A percentile compares a stretch with the other conserved stretches of the same genome.
phyloP scores from a whole-genome alignment of 2,113 vertebrate genomes.

The Glaucidium brasilianum region DNA sequence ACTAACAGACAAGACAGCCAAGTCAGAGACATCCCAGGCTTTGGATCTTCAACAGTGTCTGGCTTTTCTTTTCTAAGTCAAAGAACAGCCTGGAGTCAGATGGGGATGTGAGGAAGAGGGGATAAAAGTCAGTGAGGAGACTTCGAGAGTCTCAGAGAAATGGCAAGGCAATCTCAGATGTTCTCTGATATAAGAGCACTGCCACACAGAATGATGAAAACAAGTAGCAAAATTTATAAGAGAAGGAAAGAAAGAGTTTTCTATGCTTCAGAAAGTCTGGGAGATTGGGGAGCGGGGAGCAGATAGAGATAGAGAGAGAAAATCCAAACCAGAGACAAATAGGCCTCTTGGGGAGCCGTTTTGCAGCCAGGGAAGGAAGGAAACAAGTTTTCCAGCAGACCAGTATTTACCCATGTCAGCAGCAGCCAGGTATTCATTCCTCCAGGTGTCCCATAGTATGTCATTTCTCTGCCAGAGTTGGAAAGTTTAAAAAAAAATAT shows the following conservation, averaged over 20 bases:
- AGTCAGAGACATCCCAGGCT: background rate
- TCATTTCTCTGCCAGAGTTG: background rate
- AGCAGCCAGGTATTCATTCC: rapidly evolving
- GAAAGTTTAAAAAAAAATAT: background rate
- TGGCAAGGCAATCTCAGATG: background rate
- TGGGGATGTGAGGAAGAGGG: background rate
- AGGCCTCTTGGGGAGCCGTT: background rate
- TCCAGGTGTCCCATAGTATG: rapidly evolving
- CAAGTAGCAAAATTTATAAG: background rate
- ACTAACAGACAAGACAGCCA: background rate
- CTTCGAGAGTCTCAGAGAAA: background rate
- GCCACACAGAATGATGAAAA: background rate
- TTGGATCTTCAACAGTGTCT: background rate
- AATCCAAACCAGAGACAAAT: background rate
- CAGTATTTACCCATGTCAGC: background rate
- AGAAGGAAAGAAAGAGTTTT: background rate
- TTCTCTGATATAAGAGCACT: background rate
- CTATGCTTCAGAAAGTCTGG: background rate
- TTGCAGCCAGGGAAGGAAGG: background rate
- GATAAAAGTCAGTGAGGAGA: background rate
- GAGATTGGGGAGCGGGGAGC: rapidly evolving
- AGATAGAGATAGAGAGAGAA: background rate
- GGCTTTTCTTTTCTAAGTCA: background rate
- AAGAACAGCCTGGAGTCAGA: background rate
- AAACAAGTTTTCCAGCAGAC: background rate